phyloP scores from a whole-genome alignment of 2,888 invertebrate genomes.

The Agrotis exclamationis region DNA sequence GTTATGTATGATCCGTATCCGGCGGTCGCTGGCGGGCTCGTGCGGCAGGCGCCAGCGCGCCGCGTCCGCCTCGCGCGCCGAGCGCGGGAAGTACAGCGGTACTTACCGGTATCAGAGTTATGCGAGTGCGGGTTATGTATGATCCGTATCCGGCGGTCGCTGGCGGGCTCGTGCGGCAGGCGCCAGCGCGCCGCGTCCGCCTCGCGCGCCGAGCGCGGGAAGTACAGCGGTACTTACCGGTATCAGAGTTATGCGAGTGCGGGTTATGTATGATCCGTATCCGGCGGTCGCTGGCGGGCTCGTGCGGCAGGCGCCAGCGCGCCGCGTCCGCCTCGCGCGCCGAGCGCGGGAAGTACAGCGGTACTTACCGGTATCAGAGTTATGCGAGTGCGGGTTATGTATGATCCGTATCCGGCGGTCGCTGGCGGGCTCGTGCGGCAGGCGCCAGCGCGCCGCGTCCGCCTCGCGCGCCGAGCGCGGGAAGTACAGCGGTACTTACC shows the following conservation, averaged over 20 bases:
- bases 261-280: conserved; percentile 98
- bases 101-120: no score
- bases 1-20: conserved; percentile 98
- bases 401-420: conserved; percentile 97
- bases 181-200: conserved; percentile 95
- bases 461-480: conserved; percentile 95
- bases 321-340: conserved; percentile 95
- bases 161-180: conserved; percentile 94
- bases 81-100: conserved; percentile 97
- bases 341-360: conserved; percentile 97
- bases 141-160: conserved; percentile 96
- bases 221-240: conserved; percentile 98
- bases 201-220: conserved; percentile 95
- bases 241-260: conserved; percentile 83
- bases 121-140: conserved; percentile 96
- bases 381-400: conserved; percentile 95
- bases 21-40: conserved; percentile 95
- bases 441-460: conserved; percentile 94
- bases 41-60: conserved; percentile 93
- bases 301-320: conserved; percentile 93
- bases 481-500: conserved; percentile 98
- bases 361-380: no score
- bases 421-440: conserved; percentile 94
- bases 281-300: conserved; percentile 95
- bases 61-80: conserved; percentile 94